Base-by-base conservation (phyloP, 2,113 vertebrate genomes). In the Panthera uncia region DNA sequence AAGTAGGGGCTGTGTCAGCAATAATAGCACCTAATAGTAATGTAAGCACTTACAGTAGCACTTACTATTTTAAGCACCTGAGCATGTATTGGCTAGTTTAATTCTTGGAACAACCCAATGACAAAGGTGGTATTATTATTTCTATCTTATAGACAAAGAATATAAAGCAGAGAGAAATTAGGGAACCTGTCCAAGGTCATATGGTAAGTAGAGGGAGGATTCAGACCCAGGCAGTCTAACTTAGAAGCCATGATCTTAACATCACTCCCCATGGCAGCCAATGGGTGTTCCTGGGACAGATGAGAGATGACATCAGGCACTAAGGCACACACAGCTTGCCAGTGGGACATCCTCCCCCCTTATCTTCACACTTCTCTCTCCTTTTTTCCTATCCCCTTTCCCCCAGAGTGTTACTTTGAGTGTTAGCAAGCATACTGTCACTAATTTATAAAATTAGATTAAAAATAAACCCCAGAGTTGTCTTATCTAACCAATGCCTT, bases 401-500 rank as follows among this genome's bases (percentile, higher is more conserved):
- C 33, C 78, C 25, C 16, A 16, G 50, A 45, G 31, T 78, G 21
- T 36, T 83, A 52, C 27, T 87, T 82, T 57, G 63, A 91, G 14
- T 7, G 21, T n/a, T 73, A 74, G 10, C 57, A 85, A 85, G n/a
- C 18, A 82, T 66, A 80, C 19, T 68, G 63, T 65, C 63, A 76
- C 27, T 83, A 38, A 65, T 83, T 84, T 87, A 29, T 52, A 97
- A 80, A 88, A 88, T 66, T 83, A 87, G 76, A 25, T 73, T 48
- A 18, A 29, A 65, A 88, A 73, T 78, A 91, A 88, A 45, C 71
- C 29, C 52, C 25, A 15, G 41, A 87, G n/a, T 36, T 76, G 33
- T 85, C 65, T 68, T 57, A 65, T 23, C 19, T 74, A 74, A 76
- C 11, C 23, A 93, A 27, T 9, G 23, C 10, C 48, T 65, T 83